Evolutionary conservation across 1,140 invertebrate genomes (phyloP).

Genomic region (Euura lappo): DNA sequence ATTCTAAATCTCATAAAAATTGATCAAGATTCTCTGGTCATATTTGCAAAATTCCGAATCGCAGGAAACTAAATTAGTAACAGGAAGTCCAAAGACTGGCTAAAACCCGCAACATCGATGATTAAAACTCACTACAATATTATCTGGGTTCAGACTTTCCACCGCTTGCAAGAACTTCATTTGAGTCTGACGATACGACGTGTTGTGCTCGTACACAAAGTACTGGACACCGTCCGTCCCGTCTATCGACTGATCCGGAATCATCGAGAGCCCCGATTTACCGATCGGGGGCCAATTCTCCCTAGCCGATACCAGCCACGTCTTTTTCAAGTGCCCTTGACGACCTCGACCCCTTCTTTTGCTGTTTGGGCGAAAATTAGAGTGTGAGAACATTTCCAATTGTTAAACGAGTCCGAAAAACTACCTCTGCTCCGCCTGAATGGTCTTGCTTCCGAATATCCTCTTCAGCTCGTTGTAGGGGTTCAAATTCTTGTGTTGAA

Average conservation of each 20-base stretch:
- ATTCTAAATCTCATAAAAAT: too few relatives aligned
- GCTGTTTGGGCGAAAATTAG: slow-evolving; percentile 42
- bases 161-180: slow-evolving; percentile 78
- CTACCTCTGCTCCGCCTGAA: slow-evolving; percentile 72
- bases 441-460: slow-evolving; percentile 84
- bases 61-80: too few relatives aligned
- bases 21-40: too few relatives aligned
- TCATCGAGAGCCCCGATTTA: slow-evolving; percentile 80
- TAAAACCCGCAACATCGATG: slow-evolving; percentile 5
- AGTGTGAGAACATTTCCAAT: slow-evolving; percentile 13
- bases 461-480: slow-evolving; percentile 83
- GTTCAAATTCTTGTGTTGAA: slow-evolving; percentile 81
- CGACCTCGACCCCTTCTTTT: slow-evolving; percentile 66
- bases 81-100: too few relatives aligned
- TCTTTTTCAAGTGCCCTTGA: slow-evolving; percentile 65
- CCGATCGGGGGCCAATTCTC: slow-evolving; percentile 72
- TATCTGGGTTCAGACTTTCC: slow-evolving; percentile 81
- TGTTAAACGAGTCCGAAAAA: slow-evolving; percentile 18
- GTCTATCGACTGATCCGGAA: slow-evolving; percentile 59
- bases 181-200: slow-evolving; percentile 78
- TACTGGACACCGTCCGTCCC: slow-evolving; percentile 62
- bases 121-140: slow-evolving; percentile 70
- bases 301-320: slow-evolving; percentile 71
- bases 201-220: slow-evolving; percentile 83
- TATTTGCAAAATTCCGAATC: too few relatives aligned